phyloP scores from a whole-genome alignment of 2,888 invertebrate species.

The Hypena proboscidalis region DNA sequence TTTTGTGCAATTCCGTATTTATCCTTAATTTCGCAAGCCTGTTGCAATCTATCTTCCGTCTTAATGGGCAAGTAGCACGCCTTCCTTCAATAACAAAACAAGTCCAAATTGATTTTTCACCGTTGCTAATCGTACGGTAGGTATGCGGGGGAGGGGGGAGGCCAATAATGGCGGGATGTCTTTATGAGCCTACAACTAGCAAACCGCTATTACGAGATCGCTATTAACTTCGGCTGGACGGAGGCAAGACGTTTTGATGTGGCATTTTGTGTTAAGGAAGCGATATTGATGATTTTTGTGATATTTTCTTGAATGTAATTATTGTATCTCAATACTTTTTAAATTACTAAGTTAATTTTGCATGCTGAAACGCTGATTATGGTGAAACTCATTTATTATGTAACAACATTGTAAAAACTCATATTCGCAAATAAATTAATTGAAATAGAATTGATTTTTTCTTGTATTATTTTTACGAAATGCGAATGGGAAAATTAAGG shows the following conservation, averaged over 20 bases:
- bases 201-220: conserved; percentile 67
- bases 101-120: conserved; percentile 43
- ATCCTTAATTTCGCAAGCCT: no score
- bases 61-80: conserved; percentile 6
- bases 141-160: conserved; percentile 47
- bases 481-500: no score
- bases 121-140: conserved; percentile 29
- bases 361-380: no score
- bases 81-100: conserved; percentile 25
- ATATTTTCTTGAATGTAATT: conserved; percentile 1
- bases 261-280: conserved; percentile 43
- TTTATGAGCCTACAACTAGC: conserved; percentile 72
- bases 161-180: conserved; percentile 55
- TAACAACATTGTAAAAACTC: no score
- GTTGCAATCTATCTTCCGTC: no score
- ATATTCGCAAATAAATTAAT: no score
- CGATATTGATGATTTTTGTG: no score
- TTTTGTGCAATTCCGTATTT: no score
- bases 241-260: conserved; percentile 46
- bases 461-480: no score
- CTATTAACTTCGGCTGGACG: conserved; percentile 54
- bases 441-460: no score
- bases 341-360: neutral
- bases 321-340: neutral
- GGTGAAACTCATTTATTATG: no score